phyloP scores from a whole-genome alignment of 1,140 invertebrate genomes.

The Zaprionus ghesquierei region DNA sequence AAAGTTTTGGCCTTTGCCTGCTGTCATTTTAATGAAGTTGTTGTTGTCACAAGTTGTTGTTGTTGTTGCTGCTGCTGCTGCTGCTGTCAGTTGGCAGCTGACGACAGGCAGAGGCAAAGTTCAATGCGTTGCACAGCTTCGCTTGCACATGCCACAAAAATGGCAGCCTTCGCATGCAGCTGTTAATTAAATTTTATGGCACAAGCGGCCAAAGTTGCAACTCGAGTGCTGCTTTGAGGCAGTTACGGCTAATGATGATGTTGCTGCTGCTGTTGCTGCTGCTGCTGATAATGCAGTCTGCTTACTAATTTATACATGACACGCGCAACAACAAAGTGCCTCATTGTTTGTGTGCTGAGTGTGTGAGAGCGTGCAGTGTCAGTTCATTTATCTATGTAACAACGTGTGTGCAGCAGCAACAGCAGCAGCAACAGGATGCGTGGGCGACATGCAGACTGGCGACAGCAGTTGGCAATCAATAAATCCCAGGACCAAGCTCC shows the following conservation, averaged over 20 bases:
- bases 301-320: slow-evolving; percentile 72
- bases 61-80: slow-evolving; percentile 3
- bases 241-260: slow-evolving; percentile 32
- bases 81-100: background rate
- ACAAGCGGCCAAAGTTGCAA: slow-evolving; percentile 53
- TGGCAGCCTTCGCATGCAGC: slow-evolving; percentile 16
- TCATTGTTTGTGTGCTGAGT: slow-evolving; percentile 13
- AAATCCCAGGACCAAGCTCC: slow-evolving; percentile 75
- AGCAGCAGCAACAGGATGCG: slow-evolving; percentile 34
- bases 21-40: slow-evolving; percentile 64
- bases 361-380: slow-evolving; percentile 28
- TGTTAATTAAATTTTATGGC: slow-evolving; percentile 77
- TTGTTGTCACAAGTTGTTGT: slow-evolving; percentile 39
- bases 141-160: slow-evolving; percentile 9
- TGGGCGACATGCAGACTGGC: slow-evolving; percentile 23
- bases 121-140: slow-evolving; percentile 52
- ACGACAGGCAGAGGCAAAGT: slow-evolving; percentile 41
- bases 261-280: slow-evolving; percentile 47
- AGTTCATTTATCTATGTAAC: slow-evolving; percentile 56
- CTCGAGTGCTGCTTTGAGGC: slow-evolving; percentile 31
- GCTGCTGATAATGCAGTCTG: slow-evolving; percentile 42
- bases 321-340: slow-evolving; percentile 42
- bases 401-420: background rate
- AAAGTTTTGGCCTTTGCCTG: slow-evolving; percentile 30
- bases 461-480: slow-evolving; percentile 60